phyloP scores from a whole-genome alignment of 2,888 invertebrate genomes.

The Philhelius pedissequus region DNA sequence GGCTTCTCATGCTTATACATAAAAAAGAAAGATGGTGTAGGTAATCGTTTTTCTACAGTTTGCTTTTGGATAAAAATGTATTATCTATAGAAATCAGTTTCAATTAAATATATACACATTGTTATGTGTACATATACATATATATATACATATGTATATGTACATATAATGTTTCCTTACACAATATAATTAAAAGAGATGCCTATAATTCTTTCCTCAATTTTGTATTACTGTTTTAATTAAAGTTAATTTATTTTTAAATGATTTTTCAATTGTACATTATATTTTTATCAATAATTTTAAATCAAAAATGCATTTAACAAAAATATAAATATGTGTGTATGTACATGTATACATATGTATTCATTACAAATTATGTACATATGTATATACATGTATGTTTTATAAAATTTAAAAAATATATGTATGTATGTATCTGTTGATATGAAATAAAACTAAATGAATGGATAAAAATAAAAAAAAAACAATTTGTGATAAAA shows the following conservation, averaged over 20 bases:
- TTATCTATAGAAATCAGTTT: too few species aligned
- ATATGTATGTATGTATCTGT: slow-evolving; percentile 26
- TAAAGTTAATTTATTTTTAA: slow-evolving; percentile 5
- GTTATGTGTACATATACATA: too few species aligned
- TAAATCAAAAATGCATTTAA: slow-evolving; percentile 30
- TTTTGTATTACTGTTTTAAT: neutral
- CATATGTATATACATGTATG: slow-evolving; percentile 33
- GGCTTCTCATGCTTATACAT: too few species aligned
- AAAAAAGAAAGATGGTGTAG: too few species aligned
- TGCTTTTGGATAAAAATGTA: too few species aligned
- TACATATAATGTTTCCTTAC: too few species aligned
- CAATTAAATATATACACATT: too few species aligned
- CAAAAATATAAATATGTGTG: slow-evolving; percentile 21
- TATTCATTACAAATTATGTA: slow-evolving; percentile 24
- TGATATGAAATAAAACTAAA: slow-evolving; percentile 34
- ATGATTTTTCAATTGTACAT: slow-evolving; percentile 52
- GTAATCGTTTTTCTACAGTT: too few species aligned
- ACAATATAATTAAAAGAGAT: neutral
- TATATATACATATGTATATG: too few species aligned
- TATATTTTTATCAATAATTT: slow-evolving; percentile 43
- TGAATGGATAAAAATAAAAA: slow-evolving; percentile 29
- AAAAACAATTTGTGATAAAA: slow-evolving; percentile 68
- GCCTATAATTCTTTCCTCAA: neutral
- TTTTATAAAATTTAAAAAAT: slow-evolving; percentile 43
- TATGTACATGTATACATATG: neutral